Conservation (phyloP, 2,113 vertebrate species). For the Zosterops lateralis region DNA sequence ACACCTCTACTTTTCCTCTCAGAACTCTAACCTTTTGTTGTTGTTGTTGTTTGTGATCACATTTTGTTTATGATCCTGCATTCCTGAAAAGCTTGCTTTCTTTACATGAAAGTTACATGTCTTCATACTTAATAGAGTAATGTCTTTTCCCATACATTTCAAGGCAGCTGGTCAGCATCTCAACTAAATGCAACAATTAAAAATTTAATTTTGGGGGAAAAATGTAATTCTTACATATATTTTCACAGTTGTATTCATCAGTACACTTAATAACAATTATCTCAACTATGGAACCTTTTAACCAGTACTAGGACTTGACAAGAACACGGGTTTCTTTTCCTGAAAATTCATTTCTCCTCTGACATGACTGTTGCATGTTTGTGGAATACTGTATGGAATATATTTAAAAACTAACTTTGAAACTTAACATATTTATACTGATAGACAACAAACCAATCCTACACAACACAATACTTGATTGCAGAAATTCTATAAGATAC, state of each 20-base stretch:
- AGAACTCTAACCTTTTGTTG: neutral
- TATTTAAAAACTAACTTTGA: constrained; percentile 8
- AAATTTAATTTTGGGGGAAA: neutral
- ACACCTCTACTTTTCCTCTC: neutral
- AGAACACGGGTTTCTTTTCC: neutral
- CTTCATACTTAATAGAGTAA: neutral
- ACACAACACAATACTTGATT: neutral
- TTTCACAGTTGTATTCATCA: neutral
- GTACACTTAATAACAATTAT: neutral
- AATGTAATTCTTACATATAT: neutral
- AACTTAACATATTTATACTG: constrained; percentile 1
- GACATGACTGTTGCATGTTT: constrained; percentile 18
- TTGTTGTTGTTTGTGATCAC: neutral
- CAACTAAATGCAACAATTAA: neutral
- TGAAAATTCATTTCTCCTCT: constrained; percentile 18
- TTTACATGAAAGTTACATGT: neutral
- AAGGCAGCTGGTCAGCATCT: neutral
- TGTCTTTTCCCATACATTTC: neutral
- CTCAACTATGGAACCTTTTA: constrained; percentile 12
- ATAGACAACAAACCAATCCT: neutral
- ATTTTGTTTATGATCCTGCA: neutral
- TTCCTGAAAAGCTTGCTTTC: neutral
- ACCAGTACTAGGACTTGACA: neutral
- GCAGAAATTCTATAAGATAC: neutral
- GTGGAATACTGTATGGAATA: constrained; percentile 7